Evolutionary conservation across 2,113 vertebrate species (phyloP).

Genomic region (Tyto alba): DNA sequence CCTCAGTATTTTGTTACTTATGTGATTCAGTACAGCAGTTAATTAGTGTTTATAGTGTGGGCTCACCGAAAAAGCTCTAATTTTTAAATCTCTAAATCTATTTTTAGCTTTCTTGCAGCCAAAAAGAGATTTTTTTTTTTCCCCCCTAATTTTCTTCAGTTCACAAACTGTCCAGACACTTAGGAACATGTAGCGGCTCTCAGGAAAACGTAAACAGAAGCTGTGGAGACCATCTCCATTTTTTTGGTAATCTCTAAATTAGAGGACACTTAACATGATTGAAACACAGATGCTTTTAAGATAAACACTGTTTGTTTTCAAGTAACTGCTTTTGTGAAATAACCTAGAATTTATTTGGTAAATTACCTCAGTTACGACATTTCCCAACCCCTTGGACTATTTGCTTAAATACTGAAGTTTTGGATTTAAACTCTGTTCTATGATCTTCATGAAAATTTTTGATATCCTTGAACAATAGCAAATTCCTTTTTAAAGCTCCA

Average conservation of each 20-base stretch:
- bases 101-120: not conserved
- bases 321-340: not conserved
- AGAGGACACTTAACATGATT: rapidly evolving
- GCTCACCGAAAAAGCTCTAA: not conserved
- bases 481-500: not conserved
- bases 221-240: not conserved
- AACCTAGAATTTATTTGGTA: not conserved
- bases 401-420: not conserved
- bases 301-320: not conserved
- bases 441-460: not conserved
- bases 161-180: not conserved
- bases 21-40: not conserved
- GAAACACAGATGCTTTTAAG: not conserved
- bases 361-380: not conserved
- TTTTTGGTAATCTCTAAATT: not conserved
- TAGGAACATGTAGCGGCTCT: rapidly evolving
- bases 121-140: not conserved
- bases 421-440: not conserved
- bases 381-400: not conserved
- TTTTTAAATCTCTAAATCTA: not conserved
- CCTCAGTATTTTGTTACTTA: not conserved
- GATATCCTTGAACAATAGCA: not conserved
- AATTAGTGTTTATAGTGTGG: not conserved
- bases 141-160: not conserved
- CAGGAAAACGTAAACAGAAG: not conserved